Evolutionary conservation across 2,797 vertebrate genomes (phyloP).

Genomic region (Glyptemys insculpta): DNA sequence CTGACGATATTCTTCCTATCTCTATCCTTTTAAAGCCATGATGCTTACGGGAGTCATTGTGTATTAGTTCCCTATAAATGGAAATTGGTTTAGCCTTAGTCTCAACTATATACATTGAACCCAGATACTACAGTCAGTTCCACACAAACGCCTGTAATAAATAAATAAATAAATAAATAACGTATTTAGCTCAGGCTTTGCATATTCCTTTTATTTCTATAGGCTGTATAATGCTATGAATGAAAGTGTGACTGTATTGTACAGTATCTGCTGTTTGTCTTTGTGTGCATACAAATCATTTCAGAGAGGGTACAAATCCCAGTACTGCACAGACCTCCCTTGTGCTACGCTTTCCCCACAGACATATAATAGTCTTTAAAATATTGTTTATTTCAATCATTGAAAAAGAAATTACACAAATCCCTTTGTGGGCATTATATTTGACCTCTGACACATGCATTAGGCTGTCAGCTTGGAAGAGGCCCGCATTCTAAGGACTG

Average conservation of each 20-base stretch:
- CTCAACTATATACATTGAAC: background rate
- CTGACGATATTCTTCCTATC: background rate
- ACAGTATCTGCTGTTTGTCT: background rate
- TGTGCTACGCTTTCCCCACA: background rate
- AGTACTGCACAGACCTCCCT: background rate
- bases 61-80: background rate
- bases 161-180: background rate
- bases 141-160: background rate
- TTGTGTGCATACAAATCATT: fast-evolving
- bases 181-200: background rate
- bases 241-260: fast-evolving
- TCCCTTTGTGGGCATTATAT: background rate
- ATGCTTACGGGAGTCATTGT: background rate
- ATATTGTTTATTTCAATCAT: background rate
- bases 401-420: conserved; percentile 5
- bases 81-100: background rate
- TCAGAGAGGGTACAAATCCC: background rate
- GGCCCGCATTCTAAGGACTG: background rate
- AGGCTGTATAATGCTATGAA: background rate
- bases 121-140: background rate
- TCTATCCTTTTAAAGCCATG: background rate
- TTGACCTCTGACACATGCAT: background rate
- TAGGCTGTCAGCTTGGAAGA: background rate
- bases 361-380: background rate
- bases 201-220: background rate